Conservation (phyloP, 2,888 invertebrate species). For the Ochlodes sylvanus region DNA sequence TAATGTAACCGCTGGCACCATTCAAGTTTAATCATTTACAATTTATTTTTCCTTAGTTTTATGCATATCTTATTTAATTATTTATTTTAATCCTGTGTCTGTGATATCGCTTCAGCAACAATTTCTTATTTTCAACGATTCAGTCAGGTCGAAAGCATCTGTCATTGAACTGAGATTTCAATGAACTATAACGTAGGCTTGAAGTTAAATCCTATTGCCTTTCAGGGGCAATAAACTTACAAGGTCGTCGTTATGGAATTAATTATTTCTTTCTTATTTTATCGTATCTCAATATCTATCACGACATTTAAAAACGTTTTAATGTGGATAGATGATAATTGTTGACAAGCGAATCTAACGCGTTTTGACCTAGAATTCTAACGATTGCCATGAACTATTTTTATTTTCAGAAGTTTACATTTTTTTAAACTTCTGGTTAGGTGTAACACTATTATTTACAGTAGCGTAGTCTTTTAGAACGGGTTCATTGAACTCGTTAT, state of each 20-base stretch:
- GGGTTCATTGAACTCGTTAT: slow-evolving; percentile 65
- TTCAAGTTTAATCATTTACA: slow-evolving; percentile 47
- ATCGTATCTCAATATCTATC: slow-evolving; percentile 13
- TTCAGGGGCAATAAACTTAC: slow-evolving; percentile 41
- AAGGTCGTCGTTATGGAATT: slow-evolving; percentile 25
- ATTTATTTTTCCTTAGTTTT: slow-evolving; percentile 42
- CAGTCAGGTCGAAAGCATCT: slow-evolving; percentile 38
- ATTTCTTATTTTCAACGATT: slow-evolving; percentile 21
- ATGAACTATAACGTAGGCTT: slow-evolving; percentile 40
- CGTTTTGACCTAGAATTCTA: slow-evolving; percentile 24
- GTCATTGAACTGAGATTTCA: slow-evolving; percentile 44
- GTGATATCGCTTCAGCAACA: not conserved
- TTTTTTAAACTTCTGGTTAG: slow-evolving; percentile 21
- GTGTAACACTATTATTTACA: slow-evolving; percentile 42
- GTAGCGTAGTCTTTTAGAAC: slow-evolving; percentile 50
- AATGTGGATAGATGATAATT: slow-evolving; percentile 2
- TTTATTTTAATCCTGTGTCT: slow-evolving; percentile 18
- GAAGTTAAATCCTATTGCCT: slow-evolving; percentile 38
- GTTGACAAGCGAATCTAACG: slow-evolving; percentile 7
- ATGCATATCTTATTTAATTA: slow-evolving; percentile 32
- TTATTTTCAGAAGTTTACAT: slow-evolving; percentile 5
- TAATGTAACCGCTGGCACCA: slow-evolving; percentile 55
- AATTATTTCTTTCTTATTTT: slow-evolving; percentile 21
- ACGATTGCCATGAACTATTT: not conserved
- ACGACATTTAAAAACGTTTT: not conserved